Percentiles rank a stretch among this genome's conserved stretches.
Evolutionary conservation across 2,113 vertebrate genomes (phyloP).

Genomic region (Camelus bactrianus): DNA sequence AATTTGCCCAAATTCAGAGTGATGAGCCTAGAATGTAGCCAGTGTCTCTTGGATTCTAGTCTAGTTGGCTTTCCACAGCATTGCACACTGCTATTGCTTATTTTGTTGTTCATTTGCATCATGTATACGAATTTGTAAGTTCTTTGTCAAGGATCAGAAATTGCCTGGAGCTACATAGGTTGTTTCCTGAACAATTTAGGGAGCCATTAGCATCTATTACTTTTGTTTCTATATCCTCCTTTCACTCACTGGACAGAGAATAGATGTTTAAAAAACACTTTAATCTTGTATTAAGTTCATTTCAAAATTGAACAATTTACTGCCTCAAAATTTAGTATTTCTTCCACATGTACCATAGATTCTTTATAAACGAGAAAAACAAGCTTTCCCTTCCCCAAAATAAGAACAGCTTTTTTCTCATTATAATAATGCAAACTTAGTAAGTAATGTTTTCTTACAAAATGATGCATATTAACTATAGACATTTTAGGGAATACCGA

Average conservation of each 20-base stretch:
- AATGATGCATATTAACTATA: slow-evolving; percentile 16
- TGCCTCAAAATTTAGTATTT: slow-evolving; percentile 38
- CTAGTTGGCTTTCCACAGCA: not conserved
- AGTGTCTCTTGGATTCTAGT: not conserved
- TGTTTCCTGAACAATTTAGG: not conserved
- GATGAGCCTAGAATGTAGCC: not conserved
- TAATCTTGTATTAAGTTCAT: not conserved
- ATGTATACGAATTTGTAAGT: not conserved
- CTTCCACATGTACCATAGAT: slow-evolving; percentile 48
- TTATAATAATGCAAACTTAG: slow-evolving; percentile 41
- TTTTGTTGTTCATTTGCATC: slow-evolving; percentile 24
- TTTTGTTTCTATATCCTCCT: not conserved
- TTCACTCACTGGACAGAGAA: not conserved
- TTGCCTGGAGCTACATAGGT: not conserved
- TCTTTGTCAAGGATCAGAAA: slow-evolving; percentile 15
- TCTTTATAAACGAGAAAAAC: not conserved
- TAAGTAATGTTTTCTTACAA: slow-evolving; percentile 48
- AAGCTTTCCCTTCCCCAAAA: not conserved
- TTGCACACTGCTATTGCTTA: not conserved
- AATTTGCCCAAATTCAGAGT: not conserved
- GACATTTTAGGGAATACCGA: slow-evolving; percentile 39
- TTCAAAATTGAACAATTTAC: slow-evolving; percentile 32
- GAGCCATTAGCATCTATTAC: not conserved
- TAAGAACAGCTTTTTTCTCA: not conserved
- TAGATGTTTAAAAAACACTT: slow-evolving; percentile 52